Base-by-base conservation (phyloP, 1,140 invertebrate species). In the Drosophila lowei region DNA sequence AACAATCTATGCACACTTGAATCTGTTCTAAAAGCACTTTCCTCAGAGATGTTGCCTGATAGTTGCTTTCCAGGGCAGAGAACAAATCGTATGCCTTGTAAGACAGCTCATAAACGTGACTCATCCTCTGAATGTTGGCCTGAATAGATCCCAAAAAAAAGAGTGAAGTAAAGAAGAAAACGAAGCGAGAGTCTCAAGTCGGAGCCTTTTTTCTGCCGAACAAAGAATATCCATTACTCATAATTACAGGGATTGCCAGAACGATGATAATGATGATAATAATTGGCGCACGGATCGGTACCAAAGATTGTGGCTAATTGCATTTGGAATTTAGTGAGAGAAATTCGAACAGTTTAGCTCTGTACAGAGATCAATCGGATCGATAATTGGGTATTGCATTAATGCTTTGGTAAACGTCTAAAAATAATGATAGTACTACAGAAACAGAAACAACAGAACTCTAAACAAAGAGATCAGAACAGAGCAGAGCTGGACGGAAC, bases 241-340 rank as follows among this genome's bases (percentile, higher is more conserved):
- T 70, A 72, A 72, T 62, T 49, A 55, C 70, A 62, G 70, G 68
- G 38, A 68, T 67, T 38, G 43, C 16, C 42, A n/a, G 62, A 42
- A 48, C 34, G 18, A 48, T 42, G 21, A 61, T 54, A 48, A 18
- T 42, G 28, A 61, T 55, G 25, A 48, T 66, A 44, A 46, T 72
- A 57, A 72, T 72, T 72, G 70, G 50, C 70, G 55, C 54, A 62
- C 58, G 67, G 30, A 72, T 72, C 62, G 60, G 62, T 43, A 41
- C 11, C 28, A 60, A 25, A 72, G 70, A 72, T 72, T 72, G 68
- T 60, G 70, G 57, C 67, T 72, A 72, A 72, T 72, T 72, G 70
- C 49, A 43, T 56, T 34, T 50, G 23, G 21, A 34, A 48, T 42
- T 61, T 18, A 25, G 18, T 60, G 28, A 52, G 11, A 71, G 55